Conservation (phyloP, 1,140 invertebrate species). For the Cyphomyrmex costatus region DNA sequence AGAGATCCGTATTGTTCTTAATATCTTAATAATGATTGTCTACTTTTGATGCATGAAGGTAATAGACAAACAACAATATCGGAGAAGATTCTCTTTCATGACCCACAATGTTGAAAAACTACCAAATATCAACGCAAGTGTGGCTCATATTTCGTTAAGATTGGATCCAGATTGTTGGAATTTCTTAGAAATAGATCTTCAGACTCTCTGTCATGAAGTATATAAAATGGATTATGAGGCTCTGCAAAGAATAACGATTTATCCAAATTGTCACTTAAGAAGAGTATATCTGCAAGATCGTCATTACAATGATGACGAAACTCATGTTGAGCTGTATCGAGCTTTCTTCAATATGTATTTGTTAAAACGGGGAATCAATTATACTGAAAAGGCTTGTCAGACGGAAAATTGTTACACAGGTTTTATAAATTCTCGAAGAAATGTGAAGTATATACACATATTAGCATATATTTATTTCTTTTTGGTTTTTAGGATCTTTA, state of each 20-base stretch:
- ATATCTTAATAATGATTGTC: not conserved
- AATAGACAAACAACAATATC: constrained; percentile 2
- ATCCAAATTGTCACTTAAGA: constrained; percentile 19
- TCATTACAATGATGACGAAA: constrained; percentile 20
- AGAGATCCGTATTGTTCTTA: too few relatives aligned
- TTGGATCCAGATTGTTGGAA: constrained; percentile 39
- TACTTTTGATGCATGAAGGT: not conserved
- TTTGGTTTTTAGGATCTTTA: not conserved
- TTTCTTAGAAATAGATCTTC: constrained; percentile 22
- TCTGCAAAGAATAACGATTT: constrained; percentile 14
- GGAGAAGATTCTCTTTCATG: constrained; percentile 17
- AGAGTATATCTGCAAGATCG: constrained; percentile 36
- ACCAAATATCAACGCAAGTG: not conserved
- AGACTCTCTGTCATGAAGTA: not conserved
- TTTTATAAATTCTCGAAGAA: constrained; percentile 7
- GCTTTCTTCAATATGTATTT: constrained; percentile 10
- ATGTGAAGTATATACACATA: constrained; percentile 49
- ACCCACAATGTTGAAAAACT: constrained; percentile 9
- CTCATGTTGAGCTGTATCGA: not conserved
- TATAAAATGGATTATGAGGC: constrained; percentile 22
- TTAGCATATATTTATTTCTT: constrained; percentile 54
- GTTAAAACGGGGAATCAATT: not conserved
- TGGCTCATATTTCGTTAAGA: constrained; percentile 19
- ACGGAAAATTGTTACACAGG: constrained; percentile 18
- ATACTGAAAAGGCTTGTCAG: not conserved